These are phyloP conservation scores for Sarcophaga rosellei DNA, from an alignment of 2,888 invertebrate species.

Conservation along the genomic window DNA sequence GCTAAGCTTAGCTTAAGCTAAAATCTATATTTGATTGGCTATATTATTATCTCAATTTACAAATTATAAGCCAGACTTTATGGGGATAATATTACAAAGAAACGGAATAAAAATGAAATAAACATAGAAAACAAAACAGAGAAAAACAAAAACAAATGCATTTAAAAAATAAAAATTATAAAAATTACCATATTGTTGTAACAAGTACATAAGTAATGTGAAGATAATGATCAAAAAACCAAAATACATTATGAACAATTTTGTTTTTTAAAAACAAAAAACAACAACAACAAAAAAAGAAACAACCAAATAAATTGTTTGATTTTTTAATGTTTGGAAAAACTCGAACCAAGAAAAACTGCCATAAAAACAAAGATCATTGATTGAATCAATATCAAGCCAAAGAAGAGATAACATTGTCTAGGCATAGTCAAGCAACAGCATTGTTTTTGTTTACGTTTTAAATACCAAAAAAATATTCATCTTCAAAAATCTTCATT, in stretches of 20 bases:
- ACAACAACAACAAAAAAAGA: neutral
- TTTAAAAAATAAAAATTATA: conserved; percentile 20
- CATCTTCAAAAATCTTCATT: too few species aligned
- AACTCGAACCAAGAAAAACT: too few species aligned
- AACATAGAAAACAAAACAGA: neutral
- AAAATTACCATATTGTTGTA: conserved; percentile 48
- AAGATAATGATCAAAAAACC: conserved; percentile 32
- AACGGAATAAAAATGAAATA: neutral
- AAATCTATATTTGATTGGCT: conserved; percentile 47
- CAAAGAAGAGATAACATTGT: too few species aligned
- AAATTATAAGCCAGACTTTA: conserved; percentile 39
- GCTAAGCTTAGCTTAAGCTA: neutral
- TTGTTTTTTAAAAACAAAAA: neutral
- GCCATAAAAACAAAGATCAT: too few species aligned
- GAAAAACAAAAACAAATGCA: neutral
- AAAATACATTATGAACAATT: conserved; percentile 22
- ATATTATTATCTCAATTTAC: conserved; percentile 60
- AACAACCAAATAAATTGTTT: too few species aligned
- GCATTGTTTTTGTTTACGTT: too few species aligned
- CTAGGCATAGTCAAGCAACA: too few species aligned
- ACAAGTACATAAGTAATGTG: conserved; percentile 37
- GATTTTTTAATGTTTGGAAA: too few species aligned
- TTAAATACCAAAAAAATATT: too few species aligned
- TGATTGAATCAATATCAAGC: too few species aligned
- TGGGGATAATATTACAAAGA: neutral